phyloP scores from a whole-genome alignment of 35 echinoderm and acorn worm species.

The Apostichopus japonicus region DNA sequence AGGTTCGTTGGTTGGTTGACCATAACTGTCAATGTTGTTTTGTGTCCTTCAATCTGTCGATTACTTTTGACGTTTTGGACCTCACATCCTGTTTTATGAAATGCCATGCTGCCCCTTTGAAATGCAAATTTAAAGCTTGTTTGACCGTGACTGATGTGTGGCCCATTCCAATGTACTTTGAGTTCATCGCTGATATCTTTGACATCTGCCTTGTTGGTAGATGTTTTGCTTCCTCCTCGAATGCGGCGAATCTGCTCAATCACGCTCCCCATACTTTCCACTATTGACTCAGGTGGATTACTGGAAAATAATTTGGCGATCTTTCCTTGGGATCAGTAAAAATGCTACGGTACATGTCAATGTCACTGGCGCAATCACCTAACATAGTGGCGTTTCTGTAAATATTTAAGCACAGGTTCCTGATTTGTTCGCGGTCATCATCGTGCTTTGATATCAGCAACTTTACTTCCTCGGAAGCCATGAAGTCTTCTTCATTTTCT shows the following conservation, averaged over 20 bases:
- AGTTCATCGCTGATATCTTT: slow-evolving; percentile 45
- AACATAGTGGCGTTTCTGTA: background rate
- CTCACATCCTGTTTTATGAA: background rate
- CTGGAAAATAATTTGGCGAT: slow-evolving; percentile 45
- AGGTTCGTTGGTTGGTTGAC: background rate
- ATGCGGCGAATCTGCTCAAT: slow-evolving; percentile 22
- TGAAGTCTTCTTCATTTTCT: slow-evolving; percentile 1
- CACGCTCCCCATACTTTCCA: slow-evolving; percentile 39
- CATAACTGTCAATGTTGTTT: background rate
- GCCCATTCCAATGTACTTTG: slow-evolving; percentile 39
- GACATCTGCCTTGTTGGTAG: slow-evolving; percentile 29
- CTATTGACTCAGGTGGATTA: slow-evolving; percentile 11
- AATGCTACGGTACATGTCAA: background rate
- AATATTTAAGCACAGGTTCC: slow-evolving; percentile 7
- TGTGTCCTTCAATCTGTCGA: slow-evolving; percentile 15
- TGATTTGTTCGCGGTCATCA: background rate
- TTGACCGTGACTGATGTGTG: slow-evolving; percentile 13
- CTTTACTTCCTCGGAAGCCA: slow-evolving; percentile 13
- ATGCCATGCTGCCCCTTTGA: slow-evolving; percentile 32
- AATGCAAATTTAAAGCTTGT: slow-evolving; percentile 34
- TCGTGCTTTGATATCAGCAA: background rate
- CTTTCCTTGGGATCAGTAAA: background rate
- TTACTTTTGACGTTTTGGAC: background rate
- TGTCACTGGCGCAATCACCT: background rate
- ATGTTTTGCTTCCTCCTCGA: slow-evolving; percentile 11